phyloP scores from a whole-genome alignment of 2,113 vertebrate genomes.

The Chrysemys picta region DNA sequence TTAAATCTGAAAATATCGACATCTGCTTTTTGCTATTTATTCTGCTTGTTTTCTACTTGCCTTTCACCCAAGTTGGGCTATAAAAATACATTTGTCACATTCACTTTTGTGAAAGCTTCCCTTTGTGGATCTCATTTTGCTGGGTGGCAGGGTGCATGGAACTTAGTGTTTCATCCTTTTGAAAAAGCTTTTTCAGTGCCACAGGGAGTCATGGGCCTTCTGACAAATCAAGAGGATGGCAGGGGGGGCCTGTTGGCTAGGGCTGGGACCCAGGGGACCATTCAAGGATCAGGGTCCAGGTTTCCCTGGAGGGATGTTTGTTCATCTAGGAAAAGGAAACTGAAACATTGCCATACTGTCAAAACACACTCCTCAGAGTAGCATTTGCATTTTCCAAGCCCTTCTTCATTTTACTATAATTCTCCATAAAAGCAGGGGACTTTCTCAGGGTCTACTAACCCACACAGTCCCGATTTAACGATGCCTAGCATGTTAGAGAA shows the following conservation, averaged over 20 bases:
- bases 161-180: background rate
- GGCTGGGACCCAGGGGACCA: background rate
- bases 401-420: background rate
- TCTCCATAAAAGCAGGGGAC: background rate
- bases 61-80: fast-evolving
- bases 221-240: background rate
- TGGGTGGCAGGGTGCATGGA: background rate
- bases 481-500: background rate
- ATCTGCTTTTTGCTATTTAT: background rate
- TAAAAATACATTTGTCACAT: background rate
- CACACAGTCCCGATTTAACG: background rate
- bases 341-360: background rate
- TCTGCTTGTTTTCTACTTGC: fast-evolving
- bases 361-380: background rate
- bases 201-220: background rate
- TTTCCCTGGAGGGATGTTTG: background rate
- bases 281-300: background rate
- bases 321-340: background rate
- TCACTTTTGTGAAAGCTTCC: background rate
- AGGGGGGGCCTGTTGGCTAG: background rate
- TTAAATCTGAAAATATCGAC: background rate
- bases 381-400: background rate
- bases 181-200: background rate
- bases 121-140: background rate
- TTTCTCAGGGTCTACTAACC: background rate